Evolutionary conservation across 2,888 invertebrate species (phyloP).

Genomic region (Euproctis similis): DNA sequence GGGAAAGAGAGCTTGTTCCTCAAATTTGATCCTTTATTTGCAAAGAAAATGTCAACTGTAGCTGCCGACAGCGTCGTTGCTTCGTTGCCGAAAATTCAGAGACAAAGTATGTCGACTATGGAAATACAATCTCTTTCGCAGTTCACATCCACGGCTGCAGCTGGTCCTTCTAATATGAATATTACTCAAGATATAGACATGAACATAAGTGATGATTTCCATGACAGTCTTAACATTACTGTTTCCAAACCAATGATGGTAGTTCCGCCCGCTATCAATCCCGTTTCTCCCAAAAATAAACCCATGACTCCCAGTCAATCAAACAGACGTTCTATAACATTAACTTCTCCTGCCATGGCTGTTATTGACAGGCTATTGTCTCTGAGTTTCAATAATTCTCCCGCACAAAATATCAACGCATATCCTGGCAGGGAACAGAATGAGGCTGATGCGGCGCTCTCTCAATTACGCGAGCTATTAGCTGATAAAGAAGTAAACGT

Average conservation of each 20-base stretch:
- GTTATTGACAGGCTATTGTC: constrained; percentile 69
- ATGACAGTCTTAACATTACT: constrained; percentile 43
- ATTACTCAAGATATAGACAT: constrained; percentile 24
- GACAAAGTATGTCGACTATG: constrained; percentile 52
- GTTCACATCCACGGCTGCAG: constrained; percentile 22
- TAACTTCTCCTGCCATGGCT: constrained; percentile 69
- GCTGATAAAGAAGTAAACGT: constrained; percentile 73
- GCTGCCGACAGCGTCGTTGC: constrained; percentile 46
- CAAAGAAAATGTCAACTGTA: constrained; percentile 44
- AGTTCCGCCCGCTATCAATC: constrained; percentile 60
- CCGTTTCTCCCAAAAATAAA: constrained; percentile 47
- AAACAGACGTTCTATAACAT: constrained; percentile 58
- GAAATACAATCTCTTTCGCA: constrained; percentile 17
- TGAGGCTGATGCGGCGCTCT: constrained; percentile 53
- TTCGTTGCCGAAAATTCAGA: constrained; percentile 43
- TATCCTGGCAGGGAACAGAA: constrained; percentile 37
- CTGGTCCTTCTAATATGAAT: constrained; percentile 39
- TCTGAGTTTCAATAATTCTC: constrained; percentile 52
- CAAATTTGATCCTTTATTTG: constrained; percentile 66
- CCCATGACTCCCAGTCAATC: constrained; percentile 45
- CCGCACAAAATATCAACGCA: constrained; percentile 36
- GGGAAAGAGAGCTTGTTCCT: constrained; percentile 68
- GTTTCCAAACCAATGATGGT: constrained; percentile 64
- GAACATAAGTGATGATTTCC: constrained; percentile 31
- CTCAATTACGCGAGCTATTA: constrained; percentile 67